phyloP scores from a whole-genome alignment of 1,140 invertebrate species.

The Heliconius hermathena region DNA sequence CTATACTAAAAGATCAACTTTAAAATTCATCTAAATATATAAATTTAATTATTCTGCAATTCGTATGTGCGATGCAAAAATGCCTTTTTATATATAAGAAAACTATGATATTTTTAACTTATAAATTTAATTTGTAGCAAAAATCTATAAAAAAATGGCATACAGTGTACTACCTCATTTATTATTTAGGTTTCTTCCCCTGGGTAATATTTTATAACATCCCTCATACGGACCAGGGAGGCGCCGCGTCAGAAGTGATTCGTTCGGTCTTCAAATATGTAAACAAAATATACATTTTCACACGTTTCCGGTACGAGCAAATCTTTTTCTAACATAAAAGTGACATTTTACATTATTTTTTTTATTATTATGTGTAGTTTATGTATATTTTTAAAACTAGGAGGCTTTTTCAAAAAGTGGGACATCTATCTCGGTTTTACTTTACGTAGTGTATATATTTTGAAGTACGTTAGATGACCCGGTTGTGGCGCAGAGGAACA shows the following conservation, averaged over 20 bases:
- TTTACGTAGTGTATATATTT: too few relatives aligned
- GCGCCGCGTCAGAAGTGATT: not conserved
- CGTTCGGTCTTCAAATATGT: conserved; percentile 2
- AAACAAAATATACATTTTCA: conserved; percentile 5
- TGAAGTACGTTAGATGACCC: too few relatives aligned
- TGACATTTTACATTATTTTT: not conserved
- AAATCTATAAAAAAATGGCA: not conserved
- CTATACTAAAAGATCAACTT: too few relatives aligned
- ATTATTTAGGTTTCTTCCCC: not conserved
- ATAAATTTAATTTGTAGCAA: not conserved
- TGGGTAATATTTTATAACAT: conserved; percentile 2
- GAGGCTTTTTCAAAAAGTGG: too few relatives aligned
- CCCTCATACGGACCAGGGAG: not conserved
- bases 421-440: too few relatives aligned
- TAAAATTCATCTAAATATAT: too few relatives aligned
- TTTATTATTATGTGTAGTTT: too few relatives aligned
- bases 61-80: too few relatives aligned
- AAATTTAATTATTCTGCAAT: too few relatives aligned
- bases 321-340: not conserved
- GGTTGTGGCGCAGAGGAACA: too few relatives aligned
- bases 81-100: too few relatives aligned
- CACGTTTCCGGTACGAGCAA: not conserved
- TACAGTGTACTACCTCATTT: not conserved
- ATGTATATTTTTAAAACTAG: too few relatives aligned
- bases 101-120: not conserved